phyloP scores from a whole-genome alignment of 1,140 invertebrate genomes.

The Rhizoglyphus robini region DNA sequence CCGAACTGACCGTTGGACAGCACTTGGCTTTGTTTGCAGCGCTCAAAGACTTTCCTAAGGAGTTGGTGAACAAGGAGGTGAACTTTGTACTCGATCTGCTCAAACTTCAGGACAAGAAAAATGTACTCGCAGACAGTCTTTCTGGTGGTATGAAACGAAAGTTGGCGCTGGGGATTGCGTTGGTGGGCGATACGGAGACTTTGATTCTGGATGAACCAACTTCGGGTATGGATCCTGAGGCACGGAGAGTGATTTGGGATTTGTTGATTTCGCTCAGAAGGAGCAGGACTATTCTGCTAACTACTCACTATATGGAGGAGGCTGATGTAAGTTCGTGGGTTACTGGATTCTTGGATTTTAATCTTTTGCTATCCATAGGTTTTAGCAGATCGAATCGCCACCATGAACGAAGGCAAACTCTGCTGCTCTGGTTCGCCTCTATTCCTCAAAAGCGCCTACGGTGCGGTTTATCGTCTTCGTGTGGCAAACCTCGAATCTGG shows the following conservation, averaged over 20 bases:
- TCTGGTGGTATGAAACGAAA: conserved; percentile 77
- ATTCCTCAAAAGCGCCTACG: conserved; percentile 41
- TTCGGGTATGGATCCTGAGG: conserved; percentile 42
- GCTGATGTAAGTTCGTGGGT: conserved; percentile 49
- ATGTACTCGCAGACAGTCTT: conserved; percentile 53
- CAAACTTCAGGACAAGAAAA: conserved; percentile 43
- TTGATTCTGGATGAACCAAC: conserved; percentile 26
- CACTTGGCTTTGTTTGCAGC: conserved; percentile 21
- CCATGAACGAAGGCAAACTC: conserved; percentile 41
- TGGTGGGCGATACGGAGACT: conserved; percentile 44
- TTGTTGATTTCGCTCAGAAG: conserved; percentile 29
- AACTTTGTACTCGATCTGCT: conserved; percentile 33
- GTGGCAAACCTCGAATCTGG: conserved; percentile 23
- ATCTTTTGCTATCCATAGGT: background rate
- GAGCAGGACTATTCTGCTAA: conserved; percentile 64
- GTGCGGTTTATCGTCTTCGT: conserved; percentile 27
- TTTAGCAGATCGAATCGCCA: conserved; percentile 43
- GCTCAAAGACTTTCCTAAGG: conserved; percentile 48
- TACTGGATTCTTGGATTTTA: background rate
- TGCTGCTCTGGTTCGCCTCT: conserved; percentile 40
- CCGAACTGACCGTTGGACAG: conserved; percentile 33
- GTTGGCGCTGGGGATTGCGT: conserved; percentile 69
- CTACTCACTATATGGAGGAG: conserved; percentile 97
- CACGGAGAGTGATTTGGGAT: conserved; percentile 47
- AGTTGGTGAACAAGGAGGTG: conserved; percentile 38